Base-by-base conservation (phyloP, 1,140 invertebrate species). In the Drosophila burlai region DNA sequence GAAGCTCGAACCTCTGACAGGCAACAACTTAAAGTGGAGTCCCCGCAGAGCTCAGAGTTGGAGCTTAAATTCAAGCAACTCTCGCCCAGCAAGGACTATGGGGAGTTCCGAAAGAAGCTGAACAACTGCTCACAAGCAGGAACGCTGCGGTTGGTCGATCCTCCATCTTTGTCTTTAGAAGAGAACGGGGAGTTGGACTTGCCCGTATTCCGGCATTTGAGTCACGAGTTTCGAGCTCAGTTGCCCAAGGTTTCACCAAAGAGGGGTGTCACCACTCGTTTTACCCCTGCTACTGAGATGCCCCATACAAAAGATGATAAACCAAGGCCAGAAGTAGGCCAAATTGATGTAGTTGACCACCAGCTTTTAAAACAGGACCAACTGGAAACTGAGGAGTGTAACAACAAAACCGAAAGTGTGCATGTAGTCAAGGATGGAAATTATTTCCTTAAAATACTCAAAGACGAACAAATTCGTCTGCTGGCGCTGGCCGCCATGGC, bases 171-270 rank as follows among this genome's bases (percentile, higher is more conserved):
- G 54, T 24, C 60, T 11, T 42, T 21, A 36, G 57, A 15, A 0
- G 47, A 65, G 21, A 77, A 68, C 42, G 86, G 72, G 1, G 80
- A 80, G 21, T 62, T 85, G 8, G 92, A 93, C 64, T 91, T 97
- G 54, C 97, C 96, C 8, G 97, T 98, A 15, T 93, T 98, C 59
- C 94, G 96, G 93, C 96, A 97, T 92, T 91, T 98, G 52, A 94
- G 96, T 77, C 96, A 97, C 2, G 97, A 98, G 91, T 98, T 98
- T 89, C 94, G 97, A 9, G 96, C 97, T 3, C 97, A 98, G 92
- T 92, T 98, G 47, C 96, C 96, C 1, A 95, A 96, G 10, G 93
- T 96, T 5, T 95, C 94, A 65, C 94, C 95, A 2, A 95, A 95
- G 85, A 72, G 89, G 11, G 64, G 24, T 59, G 69, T 59, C 15